phyloP scores from a whole-genome alignment of 30 jellyfish, hydroid and myxozoan species.

The Pseudorhiza aurosa region DNA sequence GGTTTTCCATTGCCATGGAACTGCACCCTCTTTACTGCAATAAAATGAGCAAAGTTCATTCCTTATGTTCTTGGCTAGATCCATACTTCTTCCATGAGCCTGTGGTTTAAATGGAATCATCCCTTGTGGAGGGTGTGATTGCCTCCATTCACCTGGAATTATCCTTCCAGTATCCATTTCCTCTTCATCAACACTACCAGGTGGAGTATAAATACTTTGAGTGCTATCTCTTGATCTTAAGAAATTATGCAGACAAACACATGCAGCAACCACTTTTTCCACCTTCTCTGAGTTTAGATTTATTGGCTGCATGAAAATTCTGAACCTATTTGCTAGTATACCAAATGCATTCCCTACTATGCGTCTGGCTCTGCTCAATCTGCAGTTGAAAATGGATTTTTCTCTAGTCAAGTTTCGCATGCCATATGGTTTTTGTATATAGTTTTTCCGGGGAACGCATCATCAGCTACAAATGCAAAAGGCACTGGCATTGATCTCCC shows the following conservation, averaged over 20 bases:
- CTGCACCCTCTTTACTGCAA: not conserved
- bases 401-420: not conserved
- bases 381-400: constrained; percentile 14
- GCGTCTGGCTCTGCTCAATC: constrained; percentile 22
- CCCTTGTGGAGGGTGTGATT: constrained; percentile 1
- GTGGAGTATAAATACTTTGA: not conserved
- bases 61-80: not conserved
- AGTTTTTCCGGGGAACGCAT: constrained; percentile 49
- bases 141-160: constrained; percentile 16
- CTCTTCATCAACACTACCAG: constrained; percentile 7
- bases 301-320: not conserved
- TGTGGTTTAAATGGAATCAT: not conserved
- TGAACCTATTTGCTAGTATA: constrained; percentile 6
- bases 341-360: constrained; percentile 21
- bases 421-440: constrained; percentile 35
- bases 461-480: constrained; percentile 41
- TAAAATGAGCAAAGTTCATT: not conserved
- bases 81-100: constrained; percentile 6
- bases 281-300: constrained; percentile 3
- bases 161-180: not conserved
- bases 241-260: not conserved
- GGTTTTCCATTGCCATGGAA: not conserved
- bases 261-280: not conserved
- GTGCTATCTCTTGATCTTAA: not conserved
- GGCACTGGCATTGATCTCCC: constrained; percentile 33